A percentile compares a stretch with the other conserved stretches of the same genome.
Conservation (phyloP, 2,888 invertebrate genomes). For the Acleris sparsana region DNA sequence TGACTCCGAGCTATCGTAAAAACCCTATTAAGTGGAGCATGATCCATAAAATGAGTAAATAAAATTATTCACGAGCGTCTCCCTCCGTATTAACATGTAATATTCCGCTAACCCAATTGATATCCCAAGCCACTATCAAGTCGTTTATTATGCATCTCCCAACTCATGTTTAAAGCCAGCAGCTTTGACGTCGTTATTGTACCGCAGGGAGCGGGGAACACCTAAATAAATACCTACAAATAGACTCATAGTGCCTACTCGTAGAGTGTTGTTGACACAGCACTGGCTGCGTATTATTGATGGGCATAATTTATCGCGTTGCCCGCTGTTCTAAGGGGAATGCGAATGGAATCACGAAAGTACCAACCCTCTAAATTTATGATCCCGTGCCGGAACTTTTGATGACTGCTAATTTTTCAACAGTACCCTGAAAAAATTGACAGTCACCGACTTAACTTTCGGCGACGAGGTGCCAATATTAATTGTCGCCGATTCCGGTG, state of each 20-base stretch:
- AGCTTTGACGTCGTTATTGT: conserved; percentile 49
- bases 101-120: conserved; percentile 43
- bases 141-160: conserved; percentile 56
- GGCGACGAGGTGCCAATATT: conserved; percentile 54
- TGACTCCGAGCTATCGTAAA: conserved; percentile 13
- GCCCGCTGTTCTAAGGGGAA: conserved; percentile 68
- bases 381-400: conserved; percentile 65
- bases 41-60: conserved; percentile 31
- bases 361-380: conserved; percentile 71
- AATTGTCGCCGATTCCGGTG: conserved; percentile 43
- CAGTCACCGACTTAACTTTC: conserved; percentile 51
- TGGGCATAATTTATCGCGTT: conserved; percentile 76
- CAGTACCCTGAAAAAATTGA: conserved; percentile 55
- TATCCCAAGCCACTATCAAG: conserved; percentile 46
- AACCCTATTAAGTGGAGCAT: conserved; percentile 22
- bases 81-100: conserved; percentile 32
- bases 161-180: conserved; percentile 47
- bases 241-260: conserved; percentile 46
- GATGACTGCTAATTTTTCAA: conserved; percentile 76
- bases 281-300: conserved; percentile 72
- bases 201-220: conserved; percentile 45
- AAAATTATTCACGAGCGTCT: conserved; percentile 36
- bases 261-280: conserved; percentile 74
- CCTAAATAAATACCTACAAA: conserved; percentile 59
- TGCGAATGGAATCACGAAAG: conserved; percentile 70